Evolutionary conservation across 1,140 invertebrate genomes (phyloP).

Genomic region (Agrypnia vestita): DNA sequence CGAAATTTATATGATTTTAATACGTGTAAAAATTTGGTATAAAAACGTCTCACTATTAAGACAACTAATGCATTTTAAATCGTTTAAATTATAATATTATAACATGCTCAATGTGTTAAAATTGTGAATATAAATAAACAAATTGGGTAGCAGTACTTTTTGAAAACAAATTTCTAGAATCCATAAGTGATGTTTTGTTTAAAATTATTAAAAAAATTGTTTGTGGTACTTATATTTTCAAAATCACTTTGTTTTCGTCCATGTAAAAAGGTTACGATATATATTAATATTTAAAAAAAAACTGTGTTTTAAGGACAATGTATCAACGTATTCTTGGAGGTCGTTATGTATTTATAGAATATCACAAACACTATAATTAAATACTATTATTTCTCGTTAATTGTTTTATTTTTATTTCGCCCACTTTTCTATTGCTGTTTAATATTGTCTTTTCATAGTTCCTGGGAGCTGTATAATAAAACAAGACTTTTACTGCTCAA

Average conservation of each 20-base stretch:
- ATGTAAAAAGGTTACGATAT: constrained; percentile 40
- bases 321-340: constrained; percentile 58
- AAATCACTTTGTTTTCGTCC: constrained; percentile 41
- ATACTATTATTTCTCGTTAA: constrained; percentile 62
- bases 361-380: constrained; percentile 61
- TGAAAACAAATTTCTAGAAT: neutral
- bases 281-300: constrained; percentile 31
- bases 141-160: constrained; percentile 11
- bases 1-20: neutral
- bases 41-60: neutral
- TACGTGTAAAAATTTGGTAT: neutral
- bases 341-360: constrained; percentile 62
- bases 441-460: no score
- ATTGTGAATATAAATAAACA: constrained; percentile 17
- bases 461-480: no score
- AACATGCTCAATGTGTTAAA: constrained; percentile 32
- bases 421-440: neutral
- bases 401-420: constrained; percentile 59
- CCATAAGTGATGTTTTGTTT: constrained; percentile 1
- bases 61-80: constrained; percentile 8
- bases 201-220: constrained; percentile 5
- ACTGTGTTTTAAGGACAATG: constrained; percentile 49
- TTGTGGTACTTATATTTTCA: constrained; percentile 22
- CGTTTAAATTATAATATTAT: constrained; percentile 1
- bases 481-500: no score